These are phyloP conservation scores for Acridotheres tristis DNA, from an alignment of 2,797 vertebrate genomes.

Conservation along the genomic window DNA sequence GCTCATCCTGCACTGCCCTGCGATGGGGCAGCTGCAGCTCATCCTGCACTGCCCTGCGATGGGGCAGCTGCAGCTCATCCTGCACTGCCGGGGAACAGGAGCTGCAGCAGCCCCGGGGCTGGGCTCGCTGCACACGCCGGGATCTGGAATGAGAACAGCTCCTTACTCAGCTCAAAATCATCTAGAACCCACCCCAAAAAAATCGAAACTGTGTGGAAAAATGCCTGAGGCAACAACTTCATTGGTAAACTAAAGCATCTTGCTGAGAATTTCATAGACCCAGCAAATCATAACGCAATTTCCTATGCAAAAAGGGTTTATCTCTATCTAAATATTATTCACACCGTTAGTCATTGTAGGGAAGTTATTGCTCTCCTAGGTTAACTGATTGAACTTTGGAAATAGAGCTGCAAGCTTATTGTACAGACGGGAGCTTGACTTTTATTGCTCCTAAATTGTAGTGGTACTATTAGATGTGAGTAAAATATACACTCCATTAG, in stretches of 20 bases:
- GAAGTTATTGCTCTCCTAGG: constrained; percentile 72
- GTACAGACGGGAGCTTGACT: constrained; percentile 54
- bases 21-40: background rate
- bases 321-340: constrained; percentile 73
- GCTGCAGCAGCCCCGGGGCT: background rate
- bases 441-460: constrained; percentile 68
- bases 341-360: constrained; percentile 68
- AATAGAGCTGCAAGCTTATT: constrained; percentile 70
- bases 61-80: background rate
- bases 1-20: background rate
- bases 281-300: constrained; percentile 67
- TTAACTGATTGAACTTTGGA: constrained; percentile 77
- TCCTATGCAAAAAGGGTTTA: constrained; percentile 76
- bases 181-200: constrained; percentile 42
- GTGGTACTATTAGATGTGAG: constrained; percentile 67
- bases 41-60: background rate
- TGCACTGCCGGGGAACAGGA: background rate
- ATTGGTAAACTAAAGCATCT: constrained; percentile 69
- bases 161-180: constrained; percentile 54
- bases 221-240: constrained; percentile 63
- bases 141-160: background rate
- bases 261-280: constrained; percentile 49
- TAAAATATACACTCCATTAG: constrained; percentile 65
- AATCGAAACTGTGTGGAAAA: constrained; percentile 59
- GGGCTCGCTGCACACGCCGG: background rate